Base-by-base conservation (phyloP, 2,797 vertebrate genomes). In the Pogonophryne albipinna region DNA sequence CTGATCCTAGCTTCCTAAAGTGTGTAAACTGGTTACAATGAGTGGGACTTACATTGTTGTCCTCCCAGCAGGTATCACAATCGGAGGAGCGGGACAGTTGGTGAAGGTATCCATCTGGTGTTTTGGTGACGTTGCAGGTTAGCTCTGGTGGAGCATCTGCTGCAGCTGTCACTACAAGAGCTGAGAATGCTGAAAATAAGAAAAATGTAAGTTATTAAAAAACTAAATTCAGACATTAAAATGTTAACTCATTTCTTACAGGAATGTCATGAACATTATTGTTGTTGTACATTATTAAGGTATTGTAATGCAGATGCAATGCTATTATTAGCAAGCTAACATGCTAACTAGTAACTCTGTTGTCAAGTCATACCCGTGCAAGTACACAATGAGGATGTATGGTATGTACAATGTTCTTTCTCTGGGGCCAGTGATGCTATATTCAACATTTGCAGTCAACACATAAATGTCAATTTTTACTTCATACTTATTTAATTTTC, bases 31-130 rank as follows among this genome's bases (percentile, higher is more conserved):
- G 8, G 34, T 38, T 38, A 38, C 34, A 38, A 15, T 2, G 73
- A 17, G 34, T 2, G 1, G 7, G 23, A 60, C 68, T 78, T n/a
- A 78, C 75, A 1, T 46, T 16, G 2, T 2, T 0, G 0, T 2
- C 2, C 1, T 38, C 66, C 66, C 66, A 77, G 6, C 0, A 0
- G 0, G 46, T 45, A 0, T 0, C 0, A 15, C 60, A 77, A 2
- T 1, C 0, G 2, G 51, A 6, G 2, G 15, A 57, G 19, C 1
- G 8, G 12, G 67, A 65, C 4, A 77, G 38, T 3, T 1, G 0
- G 42, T 66, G 71, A 0, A 1, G 0, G 49, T 6, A 38, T 0
- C 60, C 41, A 8, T 60, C 6, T 3, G 15, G 0, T 6, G 14
- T 41, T 2, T 0, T 0, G 1, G 2, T 49, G 27, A 42, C 31